Base-by-base conservation (phyloP, 2,797 vertebrate species). In the Paedocypris micromegethes region DNA sequence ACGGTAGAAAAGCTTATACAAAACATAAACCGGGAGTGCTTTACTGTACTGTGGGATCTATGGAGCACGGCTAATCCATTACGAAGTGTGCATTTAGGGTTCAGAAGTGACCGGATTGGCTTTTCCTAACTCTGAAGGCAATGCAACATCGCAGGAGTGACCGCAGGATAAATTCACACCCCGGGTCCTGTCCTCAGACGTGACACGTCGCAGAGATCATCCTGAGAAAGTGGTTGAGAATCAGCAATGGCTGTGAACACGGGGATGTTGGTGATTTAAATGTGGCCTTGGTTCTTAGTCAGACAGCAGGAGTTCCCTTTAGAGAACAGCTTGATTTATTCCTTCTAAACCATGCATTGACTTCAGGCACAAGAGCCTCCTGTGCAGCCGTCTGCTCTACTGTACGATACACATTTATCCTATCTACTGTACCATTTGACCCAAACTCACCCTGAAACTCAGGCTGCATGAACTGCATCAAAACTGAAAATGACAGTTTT, bases 11-110 rank as follows among this genome's bases (percentile, higher is more conserved):
- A 57, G 60, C 64, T 69, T 56, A 41, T 49, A 66, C 9, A 60
- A 64, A 59, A 43, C 50, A 58, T 70, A 73, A 73, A 60, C 54
- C 61, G 56, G 23, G 55, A 67, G 58, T 3, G 38, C 44, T 6
- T 46, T 48, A 47, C 70, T 44, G 66, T 47, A 61, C 3, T 23
- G 23, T 1, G 48, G 65, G 58, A 9, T 56, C 66, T 64, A 70
- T 62, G 68, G 72, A 76, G 63, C 63, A 56, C 37, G 23, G 60
- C 57, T 74, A 76, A 79, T 76, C 61, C 69, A 46, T 50, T 44
- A 60, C 66, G 66, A 52, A 74, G 40, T 43, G 75, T 44, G 44
- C 46, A 60, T 40, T 6, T 66, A 73, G n/a, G n/a, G n/a, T n/a
- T 50, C 38, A 54, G 64, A 70, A 64, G 44, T 5, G 48, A 9